Percentiles rank a stretch among this genome's conserved stretches.
These are phyloP conservation scores for Neofelis nebulosa DNA, from an alignment of 2,113 vertebrate species.

Conservation along the genomic window DNA sequence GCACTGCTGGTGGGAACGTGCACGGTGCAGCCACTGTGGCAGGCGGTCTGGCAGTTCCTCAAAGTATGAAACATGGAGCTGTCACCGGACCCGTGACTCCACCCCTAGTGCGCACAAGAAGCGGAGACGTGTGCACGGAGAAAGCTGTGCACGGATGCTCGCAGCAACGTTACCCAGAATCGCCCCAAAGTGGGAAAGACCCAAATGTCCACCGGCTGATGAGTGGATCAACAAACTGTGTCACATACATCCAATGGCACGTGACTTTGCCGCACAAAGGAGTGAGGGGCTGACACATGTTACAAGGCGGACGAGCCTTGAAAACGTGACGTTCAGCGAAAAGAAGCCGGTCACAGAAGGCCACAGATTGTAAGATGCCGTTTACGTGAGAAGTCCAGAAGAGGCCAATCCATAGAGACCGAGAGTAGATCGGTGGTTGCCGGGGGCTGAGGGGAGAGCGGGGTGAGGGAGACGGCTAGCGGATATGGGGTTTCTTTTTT, in stretches of 20 bases:
- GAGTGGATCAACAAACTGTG: not conserved
- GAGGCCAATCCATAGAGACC: too few species aligned
- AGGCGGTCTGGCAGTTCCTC: not conserved
- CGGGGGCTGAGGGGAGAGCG: not conserved
- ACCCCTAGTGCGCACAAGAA: fast-evolving
- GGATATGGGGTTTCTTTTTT: too few species aligned
- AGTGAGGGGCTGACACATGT: fast-evolving
- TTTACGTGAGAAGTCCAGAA: too few species aligned
- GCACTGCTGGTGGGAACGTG: not conserved
- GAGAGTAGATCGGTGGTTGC: not conserved
- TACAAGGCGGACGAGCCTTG: fast-evolving
- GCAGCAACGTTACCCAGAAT: not conserved
- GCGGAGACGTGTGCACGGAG: not conserved
- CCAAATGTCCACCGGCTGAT: too few species aligned
- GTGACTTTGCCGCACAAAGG: fast-evolving
- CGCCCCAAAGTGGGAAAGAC: not conserved
- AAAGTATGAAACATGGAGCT: fast-evolving
- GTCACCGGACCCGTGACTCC: not conserved
- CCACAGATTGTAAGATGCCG: too few species aligned
- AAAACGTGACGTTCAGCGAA: not conserved
- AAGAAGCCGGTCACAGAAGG: not conserved
- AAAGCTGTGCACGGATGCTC: fast-evolving
- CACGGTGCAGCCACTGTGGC: not conserved
- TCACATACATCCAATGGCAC: fast-evolving
- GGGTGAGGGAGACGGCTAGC: not conserved